Evolutionary conservation across 2,797 vertebrate genomes (phyloP).

Genomic region (Thunnus albacares): DNA sequence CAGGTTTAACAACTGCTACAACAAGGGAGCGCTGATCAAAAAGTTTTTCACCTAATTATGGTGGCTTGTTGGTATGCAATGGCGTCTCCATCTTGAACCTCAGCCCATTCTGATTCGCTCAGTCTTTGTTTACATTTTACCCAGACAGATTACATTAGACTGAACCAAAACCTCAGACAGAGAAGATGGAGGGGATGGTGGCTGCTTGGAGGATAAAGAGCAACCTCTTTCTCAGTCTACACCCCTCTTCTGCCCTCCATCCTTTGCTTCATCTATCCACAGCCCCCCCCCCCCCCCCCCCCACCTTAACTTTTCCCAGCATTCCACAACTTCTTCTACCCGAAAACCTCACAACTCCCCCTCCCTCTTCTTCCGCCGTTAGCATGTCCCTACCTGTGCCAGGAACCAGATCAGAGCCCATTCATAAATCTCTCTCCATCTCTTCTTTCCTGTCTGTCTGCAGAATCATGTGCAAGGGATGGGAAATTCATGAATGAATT

Average conservation of each 20-base stretch:
- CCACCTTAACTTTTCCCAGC: slow-evolving; percentile 15
- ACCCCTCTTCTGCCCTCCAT: slow-evolving; percentile 16
- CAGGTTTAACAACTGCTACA: neutral
- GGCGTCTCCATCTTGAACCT: slow-evolving; percentile 57
- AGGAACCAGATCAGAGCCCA: slow-evolving; percentile 56
- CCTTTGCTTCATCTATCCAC: slow-evolving; percentile 20
- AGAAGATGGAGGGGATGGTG: slow-evolving; percentile 52
- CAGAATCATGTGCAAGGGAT: slow-evolving; percentile 8
- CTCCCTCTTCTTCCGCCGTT: slow-evolving; percentile 31
- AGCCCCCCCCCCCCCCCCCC: neutral
- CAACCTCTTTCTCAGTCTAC: slow-evolving; percentile 42
- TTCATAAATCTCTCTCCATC: slow-evolving; percentile 66
- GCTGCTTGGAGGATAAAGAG: slow-evolving; percentile 51
- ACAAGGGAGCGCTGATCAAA: slow-evolving; percentile 56
- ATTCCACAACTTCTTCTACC: slow-evolving; percentile 51
- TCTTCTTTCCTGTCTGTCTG: slow-evolving; percentile 30
- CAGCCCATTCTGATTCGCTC: slow-evolving; percentile 36
- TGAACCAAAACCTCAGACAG: slow-evolving; percentile 69
- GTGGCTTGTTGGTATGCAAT: slow-evolving; percentile 39
- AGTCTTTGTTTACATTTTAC: slow-evolving; percentile 71
- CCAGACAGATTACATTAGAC: slow-evolving; percentile 79
- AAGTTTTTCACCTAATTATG: slow-evolving; percentile 55
- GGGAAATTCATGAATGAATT: slow-evolving; percentile 16
- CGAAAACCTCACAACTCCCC: slow-evolving; percentile 26
- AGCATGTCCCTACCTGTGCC: slow-evolving; percentile 75